Evolutionary conservation across 1,140 invertebrate species (phyloP).

Genomic region (Trichogramma pretiosum): DNA sequence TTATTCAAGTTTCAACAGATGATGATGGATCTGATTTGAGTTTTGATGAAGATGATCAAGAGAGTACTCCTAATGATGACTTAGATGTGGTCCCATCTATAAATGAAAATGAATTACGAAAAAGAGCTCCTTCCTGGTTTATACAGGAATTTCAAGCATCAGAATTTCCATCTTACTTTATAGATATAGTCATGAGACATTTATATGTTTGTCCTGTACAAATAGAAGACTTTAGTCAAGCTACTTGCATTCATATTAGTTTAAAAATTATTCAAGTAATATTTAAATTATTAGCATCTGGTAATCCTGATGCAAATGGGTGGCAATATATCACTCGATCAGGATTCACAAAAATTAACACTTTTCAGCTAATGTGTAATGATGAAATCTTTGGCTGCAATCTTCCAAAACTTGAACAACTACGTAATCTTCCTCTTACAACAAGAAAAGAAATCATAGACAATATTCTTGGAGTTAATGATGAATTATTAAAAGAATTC

Average conservation of each 20-base stretch:
- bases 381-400: conserved; percentile 32
- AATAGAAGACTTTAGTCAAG: conserved; percentile 57
- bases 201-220: conserved; percentile 61
- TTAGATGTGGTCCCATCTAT: neutral
- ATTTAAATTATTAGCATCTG: conserved; percentile 54
- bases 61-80: neutral
- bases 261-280: conserved; percentile 56
- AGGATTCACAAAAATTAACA: conserved; percentile 32
- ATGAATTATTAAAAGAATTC: conserved; percentile 41
- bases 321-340: conserved; percentile 37
- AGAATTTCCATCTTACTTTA: conserved; percentile 51
- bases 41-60: conserved; percentile 13
- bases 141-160: conserved; percentile 51
- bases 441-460: conserved; percentile 40
- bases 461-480: conserved; percentile 39
- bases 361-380: conserved; percentile 25
- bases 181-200: conserved; percentile 57
- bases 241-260: conserved; percentile 52
- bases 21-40: conserved; percentile 19
- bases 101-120: conserved; percentile 8
- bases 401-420: conserved; percentile 35
- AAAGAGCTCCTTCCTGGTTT: conserved; percentile 54
- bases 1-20: conserved; percentile 15
- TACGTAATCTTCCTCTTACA: conserved; percentile 26
- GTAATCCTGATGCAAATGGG: conserved; percentile 29